Percentiles rank a stretch among this genome's conserved stretches.
phyloP scores from a whole-genome alignment of 2,113 vertebrate genomes.

The Cyprinodon brontotheroides region DNA sequence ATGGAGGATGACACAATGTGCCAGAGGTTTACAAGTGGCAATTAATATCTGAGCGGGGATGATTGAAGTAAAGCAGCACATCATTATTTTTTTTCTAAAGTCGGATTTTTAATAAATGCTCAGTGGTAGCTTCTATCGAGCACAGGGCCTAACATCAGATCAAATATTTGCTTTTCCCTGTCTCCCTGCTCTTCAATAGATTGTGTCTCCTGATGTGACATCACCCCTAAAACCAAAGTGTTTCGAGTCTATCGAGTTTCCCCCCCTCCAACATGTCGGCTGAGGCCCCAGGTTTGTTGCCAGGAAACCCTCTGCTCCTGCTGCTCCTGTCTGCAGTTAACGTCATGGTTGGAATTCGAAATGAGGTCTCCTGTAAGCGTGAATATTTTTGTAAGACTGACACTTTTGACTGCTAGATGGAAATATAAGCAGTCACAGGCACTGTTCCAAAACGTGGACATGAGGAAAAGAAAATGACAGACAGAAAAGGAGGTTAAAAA shows the following conservation, averaged over 20 bases:
- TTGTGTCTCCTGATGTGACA: conserved; percentile 14
- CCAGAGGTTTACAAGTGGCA: conserved; percentile 46
- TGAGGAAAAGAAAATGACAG: not conserved
- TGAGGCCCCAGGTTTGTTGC: conserved; percentile 12
- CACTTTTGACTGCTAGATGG: conserved; percentile 12
- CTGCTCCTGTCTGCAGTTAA: conserved; percentile 20
- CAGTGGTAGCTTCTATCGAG: conserved; percentile 25
- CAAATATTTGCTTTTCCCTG: conserved; percentile 43
- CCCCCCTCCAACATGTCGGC: not conserved
- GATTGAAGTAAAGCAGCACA: conserved; percentile 15
- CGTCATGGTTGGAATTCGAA: conserved; percentile 29
- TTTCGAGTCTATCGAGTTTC: not conserved
- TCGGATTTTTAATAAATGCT: conserved; percentile 42
- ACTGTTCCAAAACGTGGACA: not conserved
- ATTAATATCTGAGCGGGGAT: conserved; percentile 42
- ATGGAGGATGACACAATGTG: conserved; percentile 53
- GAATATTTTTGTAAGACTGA: conserved; percentile 21
- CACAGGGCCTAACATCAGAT: conserved; percentile 1
- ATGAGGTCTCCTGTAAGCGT: conserved; percentile 25
- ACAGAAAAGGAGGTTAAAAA: not conserved
- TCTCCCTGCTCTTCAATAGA: conserved; percentile 23
- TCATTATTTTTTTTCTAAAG: conserved; percentile 22
- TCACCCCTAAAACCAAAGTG: not conserved
- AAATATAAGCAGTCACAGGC: conserved; percentile 11
- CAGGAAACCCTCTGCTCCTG: conserved; percentile 2